Evolutionary conservation across 1,140 invertebrate genomes (phyloP).

Genomic region (Phthorimaea operculella): DNA sequence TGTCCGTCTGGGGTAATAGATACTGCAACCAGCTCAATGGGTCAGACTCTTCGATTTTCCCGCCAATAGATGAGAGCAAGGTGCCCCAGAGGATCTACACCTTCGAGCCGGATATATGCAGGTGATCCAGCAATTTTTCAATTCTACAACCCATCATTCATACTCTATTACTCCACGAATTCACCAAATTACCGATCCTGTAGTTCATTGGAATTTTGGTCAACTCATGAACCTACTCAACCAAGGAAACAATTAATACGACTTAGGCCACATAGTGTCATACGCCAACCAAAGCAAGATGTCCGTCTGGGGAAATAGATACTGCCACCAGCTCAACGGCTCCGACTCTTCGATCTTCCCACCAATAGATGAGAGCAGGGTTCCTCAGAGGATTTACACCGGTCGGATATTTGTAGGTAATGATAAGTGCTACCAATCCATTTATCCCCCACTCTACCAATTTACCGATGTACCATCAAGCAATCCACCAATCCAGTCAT

Average conservation of each 20-base stretch:
- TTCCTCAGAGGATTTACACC: constrained; percentile 56
- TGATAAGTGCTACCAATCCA: too few species aligned
- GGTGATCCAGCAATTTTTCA: constrained; percentile 43
- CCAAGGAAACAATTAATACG: too few species aligned
- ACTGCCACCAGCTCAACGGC: constrained; percentile 70
- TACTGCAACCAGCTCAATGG: constrained; percentile 70
- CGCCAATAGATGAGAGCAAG: constrained; percentile 61
- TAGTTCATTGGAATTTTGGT: too few species aligned
- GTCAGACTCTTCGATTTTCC: constrained; percentile 70
- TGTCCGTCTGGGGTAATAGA: constrained; percentile 56
- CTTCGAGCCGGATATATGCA: constrained; percentile 72
- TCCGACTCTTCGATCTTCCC: constrained; percentile 71
- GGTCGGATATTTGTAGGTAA: constrained; percentile 72
- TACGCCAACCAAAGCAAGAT: constrained; percentile 59
- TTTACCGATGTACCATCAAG: too few species aligned
- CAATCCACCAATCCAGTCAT: too few species aligned
- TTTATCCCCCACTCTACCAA: too few species aligned
- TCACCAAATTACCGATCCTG: too few species aligned
- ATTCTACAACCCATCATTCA: too few species aligned
- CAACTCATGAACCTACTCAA: too few species aligned
- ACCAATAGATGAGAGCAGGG: constrained; percentile 58
- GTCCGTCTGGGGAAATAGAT: constrained; percentile 53
- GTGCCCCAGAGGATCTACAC: constrained; percentile 58
- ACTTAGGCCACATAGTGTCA: constrained; percentile 66
- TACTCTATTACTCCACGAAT: too few species aligned